These are phyloP conservation scores for Melanostoma scalare DNA, from an alignment of 2,888 invertebrate genomes.

Conservation along the genomic window DNA sequence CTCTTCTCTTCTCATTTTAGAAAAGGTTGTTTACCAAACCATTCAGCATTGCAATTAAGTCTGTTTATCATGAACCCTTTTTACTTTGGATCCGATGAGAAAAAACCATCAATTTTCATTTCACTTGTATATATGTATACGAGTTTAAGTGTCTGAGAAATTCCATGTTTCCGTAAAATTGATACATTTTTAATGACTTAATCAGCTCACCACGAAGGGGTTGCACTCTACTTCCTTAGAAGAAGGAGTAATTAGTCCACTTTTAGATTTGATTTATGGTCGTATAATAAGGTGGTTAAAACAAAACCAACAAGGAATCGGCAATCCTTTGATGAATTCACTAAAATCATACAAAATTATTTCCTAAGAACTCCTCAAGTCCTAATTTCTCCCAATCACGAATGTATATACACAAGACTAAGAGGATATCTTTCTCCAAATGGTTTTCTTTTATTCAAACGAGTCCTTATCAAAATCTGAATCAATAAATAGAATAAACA, in stretches of 20 bases:
- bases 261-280: constrained; percentile 37
- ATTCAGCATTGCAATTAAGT: too few relatives aligned
- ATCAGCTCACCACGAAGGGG: constrained; percentile 20
- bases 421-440: neutral
- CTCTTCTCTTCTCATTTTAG: too few relatives aligned
- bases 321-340: constrained; percentile 12
- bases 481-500: constrained; percentile 56
- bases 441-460: constrained; percentile 26
- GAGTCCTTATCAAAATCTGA: constrained; percentile 51
- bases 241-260: neutral
- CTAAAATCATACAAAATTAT: constrained; percentile 3
- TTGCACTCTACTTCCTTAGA: neutral
- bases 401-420: too few relatives aligned
- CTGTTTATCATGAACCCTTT: too few relatives aligned
- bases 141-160: neutral
- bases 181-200: constrained; percentile 27
- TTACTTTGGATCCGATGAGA: too few relatives aligned
- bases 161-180: neutral
- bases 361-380: constrained; percentile 11
- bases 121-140: too few relatives aligned
- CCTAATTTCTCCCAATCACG: neutral
- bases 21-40: too few relatives aligned
- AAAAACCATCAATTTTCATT: too few relatives aligned
- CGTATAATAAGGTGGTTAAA: constrained; percentile 34
- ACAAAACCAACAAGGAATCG: neutral